Base-by-base conservation (phyloP, 2,888 invertebrate genomes). In the Dolomedes plantarius region DNA sequence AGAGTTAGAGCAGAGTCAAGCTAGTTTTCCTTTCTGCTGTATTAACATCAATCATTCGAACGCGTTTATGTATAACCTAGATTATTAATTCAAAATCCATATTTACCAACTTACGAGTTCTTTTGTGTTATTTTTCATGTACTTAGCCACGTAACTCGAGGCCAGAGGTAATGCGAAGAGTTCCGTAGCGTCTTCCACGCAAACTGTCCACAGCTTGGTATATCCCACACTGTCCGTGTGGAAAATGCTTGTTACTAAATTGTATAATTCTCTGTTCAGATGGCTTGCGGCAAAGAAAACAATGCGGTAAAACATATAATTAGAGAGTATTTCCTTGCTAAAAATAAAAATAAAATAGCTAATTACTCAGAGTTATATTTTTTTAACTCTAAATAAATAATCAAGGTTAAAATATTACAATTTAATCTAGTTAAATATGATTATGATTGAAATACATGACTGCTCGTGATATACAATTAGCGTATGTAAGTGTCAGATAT, bases 241-340 rank as follows among this genome's bases (percentile, higher is more conserved):
- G 23, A 3, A 1, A 7, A 79, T 39, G 16, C 31, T 64, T 5
- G 77, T 68, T 1, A 50, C 28, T 19, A 87, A 28, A 5, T 16
- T 41, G 31, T 62, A 76, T n/a, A 67, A 27, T 0, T 75, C 68
- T 1, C 29, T 50, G 0, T 36, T 31, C n/a, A 87, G 28, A 31
- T 81, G 46, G n/a, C 62, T 28, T 16, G 81, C 80, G 6, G 80
- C 81, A 50, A 64, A 65, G 28, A 87, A 19, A 11, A 68, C 73
- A 0, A 68, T 67, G 73, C 97, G 94, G 97, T 97, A 97, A 94
- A 97, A 94, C 89, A 96, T 94, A 90, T 98, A 98, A 92, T 98
- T 98, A 1, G 97, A 96, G 90, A 95, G 93, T 1, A 93, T 93
- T 88, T 95, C 94, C 90, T 16, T 71, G n/a, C 81, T 87, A 16